These are phyloP conservation scores for Leucoraja erinaceus DNA, from an alignment of 2,113 vertebrate genomes.

Conservation along the genomic window DNA sequence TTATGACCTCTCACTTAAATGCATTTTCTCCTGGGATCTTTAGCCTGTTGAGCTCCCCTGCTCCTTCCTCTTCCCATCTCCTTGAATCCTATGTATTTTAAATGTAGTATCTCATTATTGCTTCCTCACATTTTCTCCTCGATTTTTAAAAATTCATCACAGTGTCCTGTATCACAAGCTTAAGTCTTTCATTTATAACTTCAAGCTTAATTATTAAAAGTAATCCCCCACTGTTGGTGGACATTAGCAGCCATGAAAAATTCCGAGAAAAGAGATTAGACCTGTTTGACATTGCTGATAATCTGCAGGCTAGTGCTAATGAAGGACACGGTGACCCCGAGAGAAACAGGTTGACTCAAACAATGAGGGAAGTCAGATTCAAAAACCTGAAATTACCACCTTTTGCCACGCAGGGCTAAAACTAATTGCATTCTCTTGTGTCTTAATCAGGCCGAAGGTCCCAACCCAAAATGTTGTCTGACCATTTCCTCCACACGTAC, in stretches of 20 bases:
- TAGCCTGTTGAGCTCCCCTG: not conserved
- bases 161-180: not conserved
- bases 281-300: not conserved
- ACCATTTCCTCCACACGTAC: no score
- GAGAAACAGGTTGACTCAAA: not conserved
- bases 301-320: not conserved
- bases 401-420: not conserved
- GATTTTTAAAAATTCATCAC: not conserved
- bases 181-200: not conserved
- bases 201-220: slow-evolving; percentile 12
- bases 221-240: not conserved
- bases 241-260: not conserved
- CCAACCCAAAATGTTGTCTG: no score
- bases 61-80: not conserved
- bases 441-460: no score
- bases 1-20: not conserved
- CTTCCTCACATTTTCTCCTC: not conserved
- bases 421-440: not conserved
- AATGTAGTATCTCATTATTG: not conserved
- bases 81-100: not conserved
- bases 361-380: not conserved
- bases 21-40: not conserved
- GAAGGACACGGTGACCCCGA: not conserved
- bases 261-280: not conserved
- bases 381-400: not conserved